A percentile compares a stretch with the other conserved stretches of the same genome.
These are phyloP conservation scores for Tupaia tana DNA, from an alignment of 2,113 vertebrate species.

Conservation along the genomic window DNA sequence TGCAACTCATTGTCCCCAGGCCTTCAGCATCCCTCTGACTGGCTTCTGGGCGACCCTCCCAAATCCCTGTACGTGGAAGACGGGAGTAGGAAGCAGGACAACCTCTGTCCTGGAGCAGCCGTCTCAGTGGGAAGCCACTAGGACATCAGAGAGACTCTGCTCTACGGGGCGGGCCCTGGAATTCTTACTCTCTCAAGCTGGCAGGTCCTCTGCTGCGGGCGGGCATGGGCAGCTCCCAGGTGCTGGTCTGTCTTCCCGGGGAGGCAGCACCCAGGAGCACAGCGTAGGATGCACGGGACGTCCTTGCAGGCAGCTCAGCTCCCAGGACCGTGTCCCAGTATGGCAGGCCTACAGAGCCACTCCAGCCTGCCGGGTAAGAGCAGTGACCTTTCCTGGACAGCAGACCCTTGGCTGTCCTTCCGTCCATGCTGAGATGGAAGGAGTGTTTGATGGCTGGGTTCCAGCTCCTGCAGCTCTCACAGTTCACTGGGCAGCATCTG, in stretches of 20 bases:
- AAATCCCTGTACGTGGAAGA: background rate
- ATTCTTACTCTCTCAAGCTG: background rate
- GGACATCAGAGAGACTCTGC: background rate
- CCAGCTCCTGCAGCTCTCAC: background rate
- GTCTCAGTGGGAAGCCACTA: background rate
- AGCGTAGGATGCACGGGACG: background rate
- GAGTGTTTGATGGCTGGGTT: background rate
- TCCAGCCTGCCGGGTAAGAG: background rate
- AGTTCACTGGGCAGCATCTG: background rate
- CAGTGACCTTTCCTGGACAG: background rate
- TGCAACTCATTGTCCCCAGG: background rate
- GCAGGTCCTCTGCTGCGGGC: background rate
- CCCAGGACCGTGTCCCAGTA: background rate
- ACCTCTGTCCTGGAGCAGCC: background rate
- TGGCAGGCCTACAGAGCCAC: background rate
- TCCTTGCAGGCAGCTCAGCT: background rate
- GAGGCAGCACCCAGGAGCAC: background rate
- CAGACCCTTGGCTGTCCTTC: background rate
- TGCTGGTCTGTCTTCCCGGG: background rate
- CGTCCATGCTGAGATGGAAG: background rate
- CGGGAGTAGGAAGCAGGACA: background rate
- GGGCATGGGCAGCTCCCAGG: background rate
- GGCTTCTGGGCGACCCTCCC: background rate
- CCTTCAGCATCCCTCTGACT: background rate
- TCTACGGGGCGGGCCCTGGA: background rate